A percentile compares a stretch with the other conserved stretches of the same genome.
phyloP scores from a whole-genome alignment of 1,140 invertebrate genomes.

The Nephila pilipes region DNA sequence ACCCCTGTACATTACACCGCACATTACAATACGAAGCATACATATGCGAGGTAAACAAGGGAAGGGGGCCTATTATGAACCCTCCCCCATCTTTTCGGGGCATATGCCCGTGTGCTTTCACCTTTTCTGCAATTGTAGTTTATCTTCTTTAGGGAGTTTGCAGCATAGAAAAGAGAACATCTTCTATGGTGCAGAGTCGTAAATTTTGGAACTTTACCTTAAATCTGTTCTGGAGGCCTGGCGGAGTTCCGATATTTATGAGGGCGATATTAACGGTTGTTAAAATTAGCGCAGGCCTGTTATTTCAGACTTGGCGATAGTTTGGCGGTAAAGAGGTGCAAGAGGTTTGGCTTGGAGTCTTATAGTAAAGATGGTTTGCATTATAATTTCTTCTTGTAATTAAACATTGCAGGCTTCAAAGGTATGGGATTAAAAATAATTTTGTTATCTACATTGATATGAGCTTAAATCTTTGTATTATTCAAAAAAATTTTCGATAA shows the following conservation, averaged over 20 bases:
- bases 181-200: constrained; percentile 7
- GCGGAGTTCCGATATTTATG: constrained; percentile 52
- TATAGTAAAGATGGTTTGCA: too few species aligned
- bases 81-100: neutral
- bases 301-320: neutral
- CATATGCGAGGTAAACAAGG: neutral
- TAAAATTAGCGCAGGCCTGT: constrained; percentile 53
- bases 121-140: neutral
- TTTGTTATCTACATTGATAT: too few species aligned
- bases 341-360: neutral
- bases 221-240: neutral
- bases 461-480: too few species aligned
- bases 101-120: neutral
- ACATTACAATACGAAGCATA: neutral
- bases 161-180: neutral
- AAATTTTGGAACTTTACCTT: constrained; percentile 44
- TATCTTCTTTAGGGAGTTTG: neutral
- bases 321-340: neutral
- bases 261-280: constrained; percentile 48
- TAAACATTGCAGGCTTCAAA: too few species aligned
- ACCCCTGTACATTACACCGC: neutral
- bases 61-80: neutral
- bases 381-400: too few species aligned
- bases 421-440: too few species aligned
- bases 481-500: too few species aligned